phyloP scores from a whole-genome alignment of 2,797 vertebrate genomes.

The Melanotaenia parkinsoni region DNA sequence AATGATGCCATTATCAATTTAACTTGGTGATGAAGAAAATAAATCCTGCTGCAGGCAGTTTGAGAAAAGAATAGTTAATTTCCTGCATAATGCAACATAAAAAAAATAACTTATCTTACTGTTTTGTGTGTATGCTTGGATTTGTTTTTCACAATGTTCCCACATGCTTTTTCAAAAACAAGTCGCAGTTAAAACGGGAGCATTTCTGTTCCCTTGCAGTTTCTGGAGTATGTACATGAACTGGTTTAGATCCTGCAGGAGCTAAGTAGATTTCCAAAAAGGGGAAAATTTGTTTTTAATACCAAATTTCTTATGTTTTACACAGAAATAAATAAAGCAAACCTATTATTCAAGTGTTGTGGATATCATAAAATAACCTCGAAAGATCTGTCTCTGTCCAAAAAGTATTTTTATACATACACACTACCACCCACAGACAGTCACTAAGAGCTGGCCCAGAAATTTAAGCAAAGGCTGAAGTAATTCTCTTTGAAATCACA shows the following conservation, averaged over 20 bases:
- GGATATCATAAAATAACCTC: conserved; percentile 48
- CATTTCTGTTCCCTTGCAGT: conserved; percentile 21
- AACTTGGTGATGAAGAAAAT: conserved; percentile 19
- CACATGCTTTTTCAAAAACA: conserved; percentile 31
- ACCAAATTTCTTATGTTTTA: conserved; percentile 39
- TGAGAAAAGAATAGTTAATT: conserved; percentile 22
- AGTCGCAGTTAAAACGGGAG: conserved; percentile 14
- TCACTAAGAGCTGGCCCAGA: conserved; percentile 60
- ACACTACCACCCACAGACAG: conserved; percentile 46
- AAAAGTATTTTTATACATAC: conserved; percentile 31
- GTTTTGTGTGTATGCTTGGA: conserved; percentile 15
- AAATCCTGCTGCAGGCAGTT: conserved; percentile 36
- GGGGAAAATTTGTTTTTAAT: conserved; percentile 29
- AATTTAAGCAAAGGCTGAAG: conserved; percentile 54
- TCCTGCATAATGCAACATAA: conserved; percentile 15
- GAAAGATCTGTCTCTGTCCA: conserved; percentile 49
- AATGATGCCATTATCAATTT: conserved; percentile 37
- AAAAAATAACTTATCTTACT: conserved; percentile 6
- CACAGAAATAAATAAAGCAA: conserved; percentile 59
- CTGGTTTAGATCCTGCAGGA: conserved; percentile 37
- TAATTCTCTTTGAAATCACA: conserved; percentile 63
- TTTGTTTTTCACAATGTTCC: conserved; percentile 44
- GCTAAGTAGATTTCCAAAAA: conserved; percentile 31
- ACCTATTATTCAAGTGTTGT: conserved; percentile 48
- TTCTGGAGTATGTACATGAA: conserved; percentile 33